Conservation (phyloP, 92 coral and sea anemone genomes). For the Pocillopora grandis region DNA sequence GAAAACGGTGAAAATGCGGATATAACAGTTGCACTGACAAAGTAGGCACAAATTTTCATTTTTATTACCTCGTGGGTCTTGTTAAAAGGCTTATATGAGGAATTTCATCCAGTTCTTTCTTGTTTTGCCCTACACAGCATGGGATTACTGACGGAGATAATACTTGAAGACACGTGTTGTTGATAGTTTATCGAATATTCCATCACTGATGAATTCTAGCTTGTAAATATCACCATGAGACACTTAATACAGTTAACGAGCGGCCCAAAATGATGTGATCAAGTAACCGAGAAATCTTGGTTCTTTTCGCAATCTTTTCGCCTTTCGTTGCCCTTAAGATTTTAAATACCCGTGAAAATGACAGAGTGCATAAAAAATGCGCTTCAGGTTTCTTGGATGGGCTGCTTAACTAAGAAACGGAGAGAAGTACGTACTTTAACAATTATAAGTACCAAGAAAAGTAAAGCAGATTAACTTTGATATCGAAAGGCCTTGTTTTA, state of each 20-base stretch:
- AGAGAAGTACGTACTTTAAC: too few species aligned
- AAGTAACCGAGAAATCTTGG: too few species aligned
- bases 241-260: neutral
- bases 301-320: neutral
- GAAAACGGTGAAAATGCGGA: too few species aligned
- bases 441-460: too few species aligned
- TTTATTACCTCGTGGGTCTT: too few species aligned
- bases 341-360: neutral
- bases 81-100: neutral
- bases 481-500: too few species aligned
- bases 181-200: neutral
- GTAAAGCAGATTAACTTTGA: too few species aligned
- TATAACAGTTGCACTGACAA: too few species aligned
- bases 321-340: neutral
- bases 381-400: too few species aligned
- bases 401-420: too few species aligned
- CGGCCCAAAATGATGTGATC: neutral
- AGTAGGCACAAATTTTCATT: too few species aligned
- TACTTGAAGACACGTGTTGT: neutral
- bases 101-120: neutral
- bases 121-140: slow-evolving; percentile 14
- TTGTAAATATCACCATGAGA: neutral
- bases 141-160: neutral
- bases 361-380: neutral
- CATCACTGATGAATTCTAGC: neutral